Evolutionary conservation across 2,888 invertebrate species (phyloP), one percentile per base, ranked within the genome.

Genomic region (Epicampocera succincta): DNA sequence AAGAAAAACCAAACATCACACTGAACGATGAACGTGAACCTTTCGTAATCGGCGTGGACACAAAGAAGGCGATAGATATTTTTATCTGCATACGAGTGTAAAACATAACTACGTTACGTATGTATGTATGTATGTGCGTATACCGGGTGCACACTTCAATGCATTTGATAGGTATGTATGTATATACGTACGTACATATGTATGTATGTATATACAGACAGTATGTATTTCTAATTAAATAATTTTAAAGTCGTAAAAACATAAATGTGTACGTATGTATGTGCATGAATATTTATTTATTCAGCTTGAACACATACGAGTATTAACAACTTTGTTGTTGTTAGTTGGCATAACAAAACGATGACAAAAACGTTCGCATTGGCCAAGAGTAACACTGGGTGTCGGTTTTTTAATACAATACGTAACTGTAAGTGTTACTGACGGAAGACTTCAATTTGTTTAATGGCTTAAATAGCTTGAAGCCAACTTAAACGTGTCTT

Each of bases 401-500:
- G 15, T 48, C 21, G 58, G 21, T 11, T 56, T 33, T 56, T 38
- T 40, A 60, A 25, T 60, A 69, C 15, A 15, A 29, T 54, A 15
- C 1, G 25, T 61, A 52, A 19, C 19, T 25, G 15, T 1, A 17
- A 15, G 15, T 63, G 25, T 44, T n/a, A 42, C 29, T 52, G 60
- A 60, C 75, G 75, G 66, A 76, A 80, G 80, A 48, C 66, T 66
- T 60, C 71, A 71, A 75, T 71, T 75, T 75, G 58, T 61, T 60
- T 50, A 56, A 68, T 68, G 25, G 38, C 29, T 68, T 29, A 68
- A 68, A 54, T 56, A 38, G 25, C 58, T 66, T 58, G 21, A 46
- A 42, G 33, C 33, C 46, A 12, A 25, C 9, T 48, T 56, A 48
- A 15, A n/a, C 40, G n/a, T 48, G 13, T 65, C n/a, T n/a, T 1